These are phyloP conservation scores for Emydoidea blandingii DNA, from an alignment of 2,797 vertebrate species.

Conservation along the genomic window DNA sequence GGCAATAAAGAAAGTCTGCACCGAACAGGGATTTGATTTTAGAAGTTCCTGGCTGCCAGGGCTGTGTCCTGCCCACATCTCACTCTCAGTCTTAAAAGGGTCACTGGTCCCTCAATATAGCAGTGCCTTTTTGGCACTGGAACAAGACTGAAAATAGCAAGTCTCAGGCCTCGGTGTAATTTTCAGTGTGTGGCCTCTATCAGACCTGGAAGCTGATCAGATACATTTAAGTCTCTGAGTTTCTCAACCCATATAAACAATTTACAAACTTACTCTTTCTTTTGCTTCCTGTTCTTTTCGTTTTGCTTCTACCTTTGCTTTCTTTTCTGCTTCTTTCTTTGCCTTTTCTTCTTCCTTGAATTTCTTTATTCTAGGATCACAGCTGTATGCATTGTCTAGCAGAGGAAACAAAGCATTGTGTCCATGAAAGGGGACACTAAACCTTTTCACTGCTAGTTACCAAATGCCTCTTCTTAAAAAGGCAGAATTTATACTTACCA, in stretches of 20 bases:
- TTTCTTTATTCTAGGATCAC: conserved; percentile 97
- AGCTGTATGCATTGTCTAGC: conserved; percentile 96
- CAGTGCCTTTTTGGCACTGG: not conserved
- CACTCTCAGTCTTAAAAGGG: not conserved
- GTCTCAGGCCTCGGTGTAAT: not conserved
- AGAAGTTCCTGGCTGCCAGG: not conserved
- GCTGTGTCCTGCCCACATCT: not conserved
- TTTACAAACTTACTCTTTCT: conserved; percentile 87
- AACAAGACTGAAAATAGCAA: not conserved
- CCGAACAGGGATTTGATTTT: not conserved
- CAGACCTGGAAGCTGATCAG: not conserved
- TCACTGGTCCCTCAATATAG: not conserved
- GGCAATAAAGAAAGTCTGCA: not conserved
- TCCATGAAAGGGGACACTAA: not conserved
- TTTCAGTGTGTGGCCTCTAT: not conserved
- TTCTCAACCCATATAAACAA: not conserved
- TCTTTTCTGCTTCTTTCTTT: conserved; percentile 98
- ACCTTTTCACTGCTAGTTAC: conserved; percentile 19
- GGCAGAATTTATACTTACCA: conserved; percentile 80
- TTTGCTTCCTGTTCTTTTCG: conserved; percentile 95
- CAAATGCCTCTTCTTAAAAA: conserved; percentile 2
- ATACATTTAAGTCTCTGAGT: not conserved
- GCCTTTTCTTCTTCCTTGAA: conserved; percentile 99
- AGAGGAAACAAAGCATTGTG: conserved; percentile 31
- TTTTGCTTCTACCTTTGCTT: conserved; percentile 96